Evolutionary conservation across 2,113 vertebrate species (phyloP), one percentile per base, ranked within the genome.

Genomic region (Sinocyclocheilus maitianheensis): DNA sequence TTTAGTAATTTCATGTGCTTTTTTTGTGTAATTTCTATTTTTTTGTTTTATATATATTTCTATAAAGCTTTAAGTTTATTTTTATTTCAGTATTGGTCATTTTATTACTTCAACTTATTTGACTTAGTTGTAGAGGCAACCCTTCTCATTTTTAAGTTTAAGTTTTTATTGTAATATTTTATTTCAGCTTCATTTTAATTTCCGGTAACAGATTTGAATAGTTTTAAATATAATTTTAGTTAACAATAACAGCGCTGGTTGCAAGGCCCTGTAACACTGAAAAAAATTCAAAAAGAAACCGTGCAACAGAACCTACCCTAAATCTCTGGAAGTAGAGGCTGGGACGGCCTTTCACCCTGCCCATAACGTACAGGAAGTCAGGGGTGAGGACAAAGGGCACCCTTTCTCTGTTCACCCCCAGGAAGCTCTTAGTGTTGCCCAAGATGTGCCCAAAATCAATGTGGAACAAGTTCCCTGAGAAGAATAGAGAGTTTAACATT

Each of bases 381-480:
- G 95, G 95, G 0, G 95, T 96, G 77, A 96, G 94, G 84, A 96
- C 95, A 13, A 96, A 96, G 0, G 95, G 95, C 0, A 91, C 95
- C 0, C 95, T 92, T 89, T 96, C 95, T 79, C 94, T 91, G 82
- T 48, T 95, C 76, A 95, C 82, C 0, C 95, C 95, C 2, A 94
- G 89, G 60, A 96, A 95, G 60, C 87, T 86, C 85, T 96, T 96
- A 22, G 89, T 95, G 92, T 96, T 95, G 0, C 95, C 95, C 87
- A 96, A 90, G 87, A 96, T 96, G 92, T 96, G 95, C 0, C 95
- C 95, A 2, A 96, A 96, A 88, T 96, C 95, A 4, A 96, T 95
- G 89, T 96, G 95, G 85, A 96, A 95, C 81, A 96, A 87, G 84
- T 96, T 96, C 10, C 95, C 95, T 96, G 53, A 82, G 55, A 80